Base-by-base conservation (phyloP, 2,888 invertebrate genomes). In the Meandrusa payeni region DNA sequence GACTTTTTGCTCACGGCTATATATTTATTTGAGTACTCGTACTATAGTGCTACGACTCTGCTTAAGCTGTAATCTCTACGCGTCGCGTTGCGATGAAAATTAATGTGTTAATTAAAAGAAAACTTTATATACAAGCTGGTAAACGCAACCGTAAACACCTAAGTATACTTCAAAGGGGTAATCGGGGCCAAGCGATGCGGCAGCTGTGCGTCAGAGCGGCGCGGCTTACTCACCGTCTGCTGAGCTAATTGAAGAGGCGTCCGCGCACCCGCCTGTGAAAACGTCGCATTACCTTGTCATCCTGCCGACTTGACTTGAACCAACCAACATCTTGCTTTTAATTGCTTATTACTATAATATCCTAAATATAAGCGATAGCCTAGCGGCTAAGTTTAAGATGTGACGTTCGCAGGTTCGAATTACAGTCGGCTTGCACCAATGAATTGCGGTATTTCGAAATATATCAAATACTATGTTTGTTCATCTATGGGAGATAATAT, bases 201-300 rank as follows among this genome's bases (percentile, higher is more conserved):
- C 26, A 36, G 44, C 47, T 42, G 43, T 28, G 42, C 47, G 47
- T 54, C 53, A 58, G 52, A 51, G 51, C 51, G 32, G 52, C 41
- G 26, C 23, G 26, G 47, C 55, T 69, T 71, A 76, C 76, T 76
- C 73, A 69, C 76, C 70, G 76, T 76, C 74, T 75, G 54, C 51
- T 69, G 73, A 59, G 46, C 68, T 75, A 73, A 74, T 73, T 66
- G 63, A 46, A 56, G 52, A 57, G 63, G 59, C 58, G 58, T 54
- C 55, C 52, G 57, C 53, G 57, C 55, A 61, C 17, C 51, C 55
- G 50, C 4, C 56, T 56, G 59, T 63, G 54, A 61, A 52, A 52
- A 55, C 46, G 34, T 47, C 48, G 46, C 48, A 46, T 51, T 47
- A 39, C 43, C 31, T 48, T 48, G 46, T 50, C 42, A 40, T 32